Evolutionary conservation across 2,888 invertebrate genomes (phyloP).

Genomic region (Scaptomyza tumidula): DNA sequence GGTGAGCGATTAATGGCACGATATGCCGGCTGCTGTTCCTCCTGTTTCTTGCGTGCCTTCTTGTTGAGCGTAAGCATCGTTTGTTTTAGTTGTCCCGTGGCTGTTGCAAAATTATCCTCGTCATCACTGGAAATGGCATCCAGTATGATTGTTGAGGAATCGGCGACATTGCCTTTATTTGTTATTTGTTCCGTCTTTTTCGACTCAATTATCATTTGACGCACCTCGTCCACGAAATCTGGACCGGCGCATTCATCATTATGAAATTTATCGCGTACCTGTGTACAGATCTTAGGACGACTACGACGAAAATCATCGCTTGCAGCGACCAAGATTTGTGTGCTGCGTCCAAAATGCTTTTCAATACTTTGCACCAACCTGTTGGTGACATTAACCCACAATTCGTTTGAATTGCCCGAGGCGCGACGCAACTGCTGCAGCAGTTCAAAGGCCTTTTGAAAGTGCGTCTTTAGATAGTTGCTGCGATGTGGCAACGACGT

Average conservation of each 20-base stretch:
- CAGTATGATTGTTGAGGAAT: constrained; percentile 70
- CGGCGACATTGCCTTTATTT: constrained; percentile 77
- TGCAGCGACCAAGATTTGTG: constrained; percentile 87
- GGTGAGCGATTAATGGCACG: constrained; percentile 76
- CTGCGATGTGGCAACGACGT: constrained; percentile 91
- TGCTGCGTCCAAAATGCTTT: constrained; percentile 89
- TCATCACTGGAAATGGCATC: constrained; percentile 82
- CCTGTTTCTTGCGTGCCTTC: constrained; percentile 57
- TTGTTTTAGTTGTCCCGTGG: background rate
- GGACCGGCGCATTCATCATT: constrained; percentile 87
- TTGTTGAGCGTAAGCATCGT: constrained; percentile 32
- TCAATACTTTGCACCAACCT: constrained; percentile 88
- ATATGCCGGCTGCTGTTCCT: constrained; percentile 66
- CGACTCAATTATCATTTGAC: constrained; percentile 80
- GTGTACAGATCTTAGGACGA: constrained; percentile 87
- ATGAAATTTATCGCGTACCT: constrained; percentile 89
- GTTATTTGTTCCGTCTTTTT: constrained; percentile 37
- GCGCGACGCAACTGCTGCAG: constrained; percentile 59
- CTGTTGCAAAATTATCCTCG: constrained; percentile 53
- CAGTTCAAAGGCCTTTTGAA: constrained; percentile 86
- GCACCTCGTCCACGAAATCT: constrained; percentile 86
- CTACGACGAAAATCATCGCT: constrained; percentile 89
- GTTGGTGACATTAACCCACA: constrained; percentile 19
- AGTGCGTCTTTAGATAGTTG: constrained; percentile 87
- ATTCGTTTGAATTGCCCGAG: constrained; percentile 11